Base-by-base conservation (phyloP, 2,113 vertebrate genomes). In the Camelus dromedarius region DNA sequence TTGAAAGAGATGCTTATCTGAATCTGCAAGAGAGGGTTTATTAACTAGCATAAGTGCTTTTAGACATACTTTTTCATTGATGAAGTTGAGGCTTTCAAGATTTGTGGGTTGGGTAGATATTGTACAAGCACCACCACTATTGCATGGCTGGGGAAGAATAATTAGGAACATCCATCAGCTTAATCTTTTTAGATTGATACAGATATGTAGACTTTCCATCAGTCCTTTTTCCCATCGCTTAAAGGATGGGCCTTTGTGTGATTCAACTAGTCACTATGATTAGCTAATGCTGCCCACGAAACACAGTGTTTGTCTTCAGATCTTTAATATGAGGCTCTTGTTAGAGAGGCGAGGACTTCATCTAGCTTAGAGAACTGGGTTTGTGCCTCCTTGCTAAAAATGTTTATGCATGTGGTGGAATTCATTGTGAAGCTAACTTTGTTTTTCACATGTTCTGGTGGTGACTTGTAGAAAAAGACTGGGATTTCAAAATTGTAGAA, bases 401-500 rank as follows among this genome's bases (percentile, higher is more conserved):
- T 95, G 30, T 72, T 92, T 76, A 42, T 14, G 75, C 15, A 30
- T 42, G 4, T 85, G 83, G 35, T 30, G 62, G 50, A 97, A 94
- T 46, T 85, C 46, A 79, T 6, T 81, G 19, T 67, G 66, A 93
- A 80, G 28, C 18, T 52, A 56, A 66, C 35, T 85, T 89, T 79
- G 10, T 54, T 73, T 94, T 73, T 66, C 14, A 50, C 1, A 2
- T 62, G 28, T 20, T 81, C 60, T 64, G 2, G 22, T 50, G 64
- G 62, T 38, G 48, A 82, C 46, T 67, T 88, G 28, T 56, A 64
- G 38, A 56, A 19, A 64, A 82, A 52, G 42, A 48, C 2, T 35
- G 35, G 35, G 35, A 35, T 35, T 35, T 35, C 35, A 35, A 35
- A 35, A 35, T 35, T 35, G 35, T 35, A 35, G 35, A 35, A 35